Evolutionary conservation across 2,113 vertebrate species (phyloP).

Genomic region (Neogale vison): DNA sequence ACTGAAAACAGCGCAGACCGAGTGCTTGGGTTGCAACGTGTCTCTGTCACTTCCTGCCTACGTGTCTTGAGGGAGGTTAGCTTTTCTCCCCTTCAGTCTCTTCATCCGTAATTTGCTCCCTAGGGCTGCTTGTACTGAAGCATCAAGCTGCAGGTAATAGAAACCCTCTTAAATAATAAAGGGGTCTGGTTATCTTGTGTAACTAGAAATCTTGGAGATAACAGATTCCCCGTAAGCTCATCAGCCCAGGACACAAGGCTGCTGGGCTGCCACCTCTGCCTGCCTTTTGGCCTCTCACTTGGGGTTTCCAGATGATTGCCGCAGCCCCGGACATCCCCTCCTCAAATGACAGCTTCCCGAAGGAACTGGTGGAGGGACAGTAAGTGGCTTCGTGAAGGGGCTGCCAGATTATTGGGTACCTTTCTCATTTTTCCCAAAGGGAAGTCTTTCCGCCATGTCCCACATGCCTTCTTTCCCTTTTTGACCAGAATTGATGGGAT

Average conservation of each 20-base stretch:
- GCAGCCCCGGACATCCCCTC: background rate
- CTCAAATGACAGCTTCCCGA: background rate
- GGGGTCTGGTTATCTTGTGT: background rate
- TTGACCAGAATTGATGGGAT: background rate
- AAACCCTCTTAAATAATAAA: background rate
- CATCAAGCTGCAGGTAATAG: background rate
- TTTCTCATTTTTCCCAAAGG: background rate
- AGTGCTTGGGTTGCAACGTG: background rate
- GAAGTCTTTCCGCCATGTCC: background rate
- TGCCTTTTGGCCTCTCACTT: background rate
- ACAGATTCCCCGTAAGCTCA: background rate
- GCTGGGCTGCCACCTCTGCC: background rate
- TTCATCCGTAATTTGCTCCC: background rate
- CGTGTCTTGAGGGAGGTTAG: background rate
- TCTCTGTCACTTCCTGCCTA: background rate
- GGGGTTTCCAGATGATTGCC: background rate
- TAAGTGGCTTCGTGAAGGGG: background rate
- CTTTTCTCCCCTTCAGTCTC: background rate
- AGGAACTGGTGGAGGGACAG: background rate
- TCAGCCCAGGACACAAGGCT: background rate
- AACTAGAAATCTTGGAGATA: background rate
- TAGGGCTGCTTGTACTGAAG: background rate
- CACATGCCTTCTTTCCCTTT: background rate
- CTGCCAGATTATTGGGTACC: background rate
- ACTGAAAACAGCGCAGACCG: background rate